Evolutionary conservation across 37 sponge, comb jelly and placozoan genomes (phyloP), one percentile per base, ranked within the genome.

Genomic region (Haliclona indistincta): DNA sequence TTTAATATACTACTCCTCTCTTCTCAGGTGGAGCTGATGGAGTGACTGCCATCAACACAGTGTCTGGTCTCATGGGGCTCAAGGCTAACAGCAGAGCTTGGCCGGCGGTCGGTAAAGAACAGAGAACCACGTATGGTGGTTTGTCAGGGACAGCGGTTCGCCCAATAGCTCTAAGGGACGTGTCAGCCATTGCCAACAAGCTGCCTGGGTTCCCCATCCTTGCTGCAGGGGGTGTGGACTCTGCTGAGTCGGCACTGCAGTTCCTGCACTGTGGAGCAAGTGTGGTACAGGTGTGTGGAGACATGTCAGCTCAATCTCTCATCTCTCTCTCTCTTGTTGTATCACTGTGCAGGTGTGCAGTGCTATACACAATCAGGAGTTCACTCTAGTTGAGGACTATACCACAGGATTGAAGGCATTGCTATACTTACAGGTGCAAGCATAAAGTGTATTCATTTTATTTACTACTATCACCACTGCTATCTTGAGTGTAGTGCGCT

Each of bases 361-460:
- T 74, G 96, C 96, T 43, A 76, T 95, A 19, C 96, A 95, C 67
- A 95, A 95, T 71, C 96, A 95, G 49, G 96, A 95, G 72, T 95
- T 75, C 87, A 95, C 96, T 2, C 71, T 95, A 15, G 82, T 92
- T 54, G 90, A 91, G 6, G 96, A 95, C 79, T 95, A 95, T 73
- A 45, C 77, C 77, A 72, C 80, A 39, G 89, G 93, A 17, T 73
- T 95, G 34, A 95, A 89, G 74, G 66, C 93, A 0, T 84, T 95
- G 23, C 87, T 95, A 40, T 95, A 95, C 56, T 80, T 93, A n/a
- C 76, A 84, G 71, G 84, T 69, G 51, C n/a, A n/a, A n/a, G n/a
- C n/a, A n/a, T n/a, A n/a, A n/a, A n/a, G n/a, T n/a, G n/a, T n/a
- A n/a, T n/a, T n/a, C n/a, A n/a, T n/a, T n/a, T n/a, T n/a, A n/a